Percentiles rank a stretch among this genome's conserved stretches.
Evolutionary conservation across 1,140 invertebrate genomes (phyloP).

Genomic region (Platyscapa corneri): DNA sequence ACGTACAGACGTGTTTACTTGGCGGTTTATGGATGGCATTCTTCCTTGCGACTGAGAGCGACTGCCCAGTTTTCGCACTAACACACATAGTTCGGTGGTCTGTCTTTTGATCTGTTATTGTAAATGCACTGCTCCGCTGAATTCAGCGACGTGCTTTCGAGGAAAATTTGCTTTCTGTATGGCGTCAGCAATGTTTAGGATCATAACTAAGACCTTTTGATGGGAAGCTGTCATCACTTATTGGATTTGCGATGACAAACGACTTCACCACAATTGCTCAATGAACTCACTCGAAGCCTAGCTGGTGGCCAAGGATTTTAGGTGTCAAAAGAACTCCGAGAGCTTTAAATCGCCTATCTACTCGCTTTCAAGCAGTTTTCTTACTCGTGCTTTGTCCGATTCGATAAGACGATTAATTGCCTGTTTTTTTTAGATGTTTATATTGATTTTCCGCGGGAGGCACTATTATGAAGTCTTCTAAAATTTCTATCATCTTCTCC

Average conservation of each 20-base stretch:
- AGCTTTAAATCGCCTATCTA: background rate
- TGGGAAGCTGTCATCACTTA: background rate
- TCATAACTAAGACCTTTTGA: background rate
- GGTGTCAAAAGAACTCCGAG: background rate
- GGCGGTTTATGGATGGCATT: background rate
- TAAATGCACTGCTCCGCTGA: background rate
- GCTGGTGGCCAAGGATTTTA: background rate
- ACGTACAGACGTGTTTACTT: background rate
- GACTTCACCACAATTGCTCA: background rate
- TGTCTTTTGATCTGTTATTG: background rate
- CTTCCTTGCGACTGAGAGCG: background rate
- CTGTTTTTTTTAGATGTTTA: too few species aligned
- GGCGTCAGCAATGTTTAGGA: background rate
- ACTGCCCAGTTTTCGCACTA: too few species aligned
- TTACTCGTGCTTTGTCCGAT: background rate
- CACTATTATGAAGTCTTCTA: too few species aligned
- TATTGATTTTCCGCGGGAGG: too few species aligned
- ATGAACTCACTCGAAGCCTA: background rate
- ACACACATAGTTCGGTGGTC: background rate
- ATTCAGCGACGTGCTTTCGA: background rate
- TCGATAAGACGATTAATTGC: background rate
- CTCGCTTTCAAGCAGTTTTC: too few species aligned
- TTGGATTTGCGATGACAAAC: too few species aligned
- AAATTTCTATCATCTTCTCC: too few species aligned
- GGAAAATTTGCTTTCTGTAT: conserved; percentile 19